Percentiles rank a stretch among this genome's conserved stretches.
phyloP scores from a whole-genome alignment of 2,113 vertebrate genomes.

The Campylomormyrus numenius region DNA sequence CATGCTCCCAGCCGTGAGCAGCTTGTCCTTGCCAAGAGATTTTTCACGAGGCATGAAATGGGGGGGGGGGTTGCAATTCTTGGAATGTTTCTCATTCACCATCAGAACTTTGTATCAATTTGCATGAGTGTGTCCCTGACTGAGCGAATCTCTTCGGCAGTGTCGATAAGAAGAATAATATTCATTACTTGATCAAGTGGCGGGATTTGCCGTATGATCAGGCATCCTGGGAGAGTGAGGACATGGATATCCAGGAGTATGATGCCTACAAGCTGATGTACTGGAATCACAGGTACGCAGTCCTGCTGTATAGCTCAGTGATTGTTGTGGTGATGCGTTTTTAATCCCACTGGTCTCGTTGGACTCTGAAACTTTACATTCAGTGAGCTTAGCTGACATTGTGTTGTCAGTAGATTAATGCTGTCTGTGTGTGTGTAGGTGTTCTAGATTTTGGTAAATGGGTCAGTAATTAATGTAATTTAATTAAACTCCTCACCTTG shows the following conservation, averaged over 20 bases:
- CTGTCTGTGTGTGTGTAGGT: not conserved
- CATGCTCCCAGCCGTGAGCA: not conserved
- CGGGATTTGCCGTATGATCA: constrained; percentile 85
- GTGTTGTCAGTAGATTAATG: not conserved
- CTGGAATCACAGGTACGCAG: constrained; percentile 87
- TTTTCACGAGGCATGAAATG: not conserved
- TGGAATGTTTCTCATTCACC: not conserved
- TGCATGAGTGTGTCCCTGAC: not conserved
- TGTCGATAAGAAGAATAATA: constrained; percentile 87
- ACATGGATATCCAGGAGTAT: constrained; percentile 86
- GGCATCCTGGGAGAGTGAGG: constrained; percentile 90
- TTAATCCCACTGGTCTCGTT: not conserved
- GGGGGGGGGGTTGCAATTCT: not conserved
- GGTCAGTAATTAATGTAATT: not conserved
- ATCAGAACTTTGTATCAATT: not conserved
- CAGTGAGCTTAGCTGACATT: not conserved
- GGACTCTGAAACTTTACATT: not conserved
- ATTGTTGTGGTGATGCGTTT: too few relatives aligned
- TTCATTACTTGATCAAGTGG: constrained; percentile 97
- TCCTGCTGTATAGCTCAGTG: not conserved
- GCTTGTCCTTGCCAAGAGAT: not conserved
- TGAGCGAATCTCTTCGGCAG: constrained; percentile 43
- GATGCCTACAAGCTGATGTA: constrained; percentile 80
- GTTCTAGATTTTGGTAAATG: not conserved
- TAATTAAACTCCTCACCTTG: not conserved